phyloP scores from a whole-genome alignment of 2,113 vertebrate species.

The Castor canadensis region DNA sequence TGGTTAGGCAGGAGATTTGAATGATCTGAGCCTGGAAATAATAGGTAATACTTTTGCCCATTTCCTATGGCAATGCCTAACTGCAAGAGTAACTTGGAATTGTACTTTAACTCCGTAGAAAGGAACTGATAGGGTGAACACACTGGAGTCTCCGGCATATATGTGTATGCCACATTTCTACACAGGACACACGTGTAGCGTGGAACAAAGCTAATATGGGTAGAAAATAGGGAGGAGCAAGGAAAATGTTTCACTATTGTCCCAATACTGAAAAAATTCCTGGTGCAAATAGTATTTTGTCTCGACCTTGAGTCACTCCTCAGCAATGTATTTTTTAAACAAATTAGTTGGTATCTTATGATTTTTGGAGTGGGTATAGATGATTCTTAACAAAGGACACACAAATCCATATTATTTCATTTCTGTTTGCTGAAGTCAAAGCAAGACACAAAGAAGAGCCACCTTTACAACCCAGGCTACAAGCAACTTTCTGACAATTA shows the following conservation, averaged over 20 bases:
- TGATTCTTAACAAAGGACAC: background rate
- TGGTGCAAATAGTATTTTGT: background rate
- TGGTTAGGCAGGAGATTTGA: background rate
- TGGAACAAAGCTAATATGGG: background rate
- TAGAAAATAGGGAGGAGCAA: background rate
- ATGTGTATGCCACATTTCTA: too few species aligned
- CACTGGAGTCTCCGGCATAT: background rate
- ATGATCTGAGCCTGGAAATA: background rate
- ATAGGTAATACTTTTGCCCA: background rate
- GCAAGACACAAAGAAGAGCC: background rate
- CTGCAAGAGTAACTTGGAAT: background rate
- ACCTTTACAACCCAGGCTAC: background rate
- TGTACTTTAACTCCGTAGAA: background rate
- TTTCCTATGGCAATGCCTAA: background rate
- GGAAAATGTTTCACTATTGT: background rate
- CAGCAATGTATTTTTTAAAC: background rate
- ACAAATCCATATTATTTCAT: background rate
- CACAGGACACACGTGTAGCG: too few species aligned
- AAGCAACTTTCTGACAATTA: slow-evolving; percentile 1
- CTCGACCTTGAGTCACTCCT: background rate
- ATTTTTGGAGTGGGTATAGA: background rate
- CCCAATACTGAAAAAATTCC: background rate
- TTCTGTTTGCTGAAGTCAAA: background rate
- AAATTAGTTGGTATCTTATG: slow-evolving; percentile 3
- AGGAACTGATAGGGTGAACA: background rate